Conservation (phyloP, 2,797 vertebrate species). For the Muscicapa striata region DNA sequence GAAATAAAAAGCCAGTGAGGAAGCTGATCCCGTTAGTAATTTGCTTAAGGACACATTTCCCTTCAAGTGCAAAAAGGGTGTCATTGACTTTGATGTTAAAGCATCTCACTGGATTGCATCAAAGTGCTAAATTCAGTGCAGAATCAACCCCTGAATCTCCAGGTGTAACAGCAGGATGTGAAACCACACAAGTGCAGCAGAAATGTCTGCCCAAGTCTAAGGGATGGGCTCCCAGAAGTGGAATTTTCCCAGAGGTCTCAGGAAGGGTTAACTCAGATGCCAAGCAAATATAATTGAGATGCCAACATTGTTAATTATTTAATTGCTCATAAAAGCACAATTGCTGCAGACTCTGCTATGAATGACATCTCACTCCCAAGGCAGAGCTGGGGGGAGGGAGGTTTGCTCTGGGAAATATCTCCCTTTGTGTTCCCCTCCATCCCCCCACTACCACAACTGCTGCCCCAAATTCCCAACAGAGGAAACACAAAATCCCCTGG, state of each 20-base stretch:
- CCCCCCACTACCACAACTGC: accelerated
- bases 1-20: neutral
- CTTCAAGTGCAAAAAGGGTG: neutral
- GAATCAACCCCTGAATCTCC: neutral
- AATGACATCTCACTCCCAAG: neutral
- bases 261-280: constrained; percentile 38
- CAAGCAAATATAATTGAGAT: constrained; percentile 52
- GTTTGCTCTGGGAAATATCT: neutral
- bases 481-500: neutral
- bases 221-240: accelerated
- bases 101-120: neutral
- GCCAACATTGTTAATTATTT: constrained; percentile 67
- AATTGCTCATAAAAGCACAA: constrained; percentile 50
- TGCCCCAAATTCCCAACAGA: accelerated
- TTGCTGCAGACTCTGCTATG: neutral
- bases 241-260: neutral
- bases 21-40: neutral
- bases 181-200: neutral
- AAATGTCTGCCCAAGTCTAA: neutral
- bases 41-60: neutral
- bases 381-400: neutral
- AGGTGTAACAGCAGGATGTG: neutral
- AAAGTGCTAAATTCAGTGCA: neutral
- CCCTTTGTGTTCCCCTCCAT: accelerated
- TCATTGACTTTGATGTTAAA: neutral